Conservation (phyloP, 2,797 vertebrate species). For the Ibycter americanus region DNA sequence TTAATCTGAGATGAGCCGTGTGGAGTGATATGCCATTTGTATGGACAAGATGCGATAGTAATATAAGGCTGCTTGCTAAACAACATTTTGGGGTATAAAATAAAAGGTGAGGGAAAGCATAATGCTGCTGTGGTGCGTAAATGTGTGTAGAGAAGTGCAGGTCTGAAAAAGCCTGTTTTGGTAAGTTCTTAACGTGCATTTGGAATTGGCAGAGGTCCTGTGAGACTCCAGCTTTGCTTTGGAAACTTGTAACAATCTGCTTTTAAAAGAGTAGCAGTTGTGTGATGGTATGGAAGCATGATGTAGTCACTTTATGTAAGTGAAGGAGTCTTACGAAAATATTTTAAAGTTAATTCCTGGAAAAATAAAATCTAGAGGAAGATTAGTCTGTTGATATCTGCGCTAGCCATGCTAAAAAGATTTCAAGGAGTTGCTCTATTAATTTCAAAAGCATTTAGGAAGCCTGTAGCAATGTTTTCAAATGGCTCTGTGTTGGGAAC, state of each 20-base stretch:
- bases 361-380: neutral
- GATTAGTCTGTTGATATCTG: neutral
- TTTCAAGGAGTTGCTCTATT: neutral
- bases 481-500: neutral
- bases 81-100: neutral
- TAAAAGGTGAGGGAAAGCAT: neutral
- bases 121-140: neutral
- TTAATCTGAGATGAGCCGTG: neutral
- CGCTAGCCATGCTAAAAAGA: neutral
- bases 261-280: neutral
- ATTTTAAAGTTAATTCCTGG: neutral
- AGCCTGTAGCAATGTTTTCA: neutral
- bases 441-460: neutral
- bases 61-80: neutral
- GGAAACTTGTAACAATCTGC: neutral
- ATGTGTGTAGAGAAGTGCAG: neutral
- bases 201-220: neutral
- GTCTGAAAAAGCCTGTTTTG: neutral
- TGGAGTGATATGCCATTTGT: neutral
- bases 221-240: slow-evolving; percentile 5
- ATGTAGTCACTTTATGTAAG: neutral
- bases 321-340: neutral
- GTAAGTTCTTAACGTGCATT: neutral
- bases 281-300: neutral
- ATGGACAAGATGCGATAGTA: neutral